Base-by-base conservation (phyloP, 1,140 invertebrate species). In the Grapholita molesta region DNA sequence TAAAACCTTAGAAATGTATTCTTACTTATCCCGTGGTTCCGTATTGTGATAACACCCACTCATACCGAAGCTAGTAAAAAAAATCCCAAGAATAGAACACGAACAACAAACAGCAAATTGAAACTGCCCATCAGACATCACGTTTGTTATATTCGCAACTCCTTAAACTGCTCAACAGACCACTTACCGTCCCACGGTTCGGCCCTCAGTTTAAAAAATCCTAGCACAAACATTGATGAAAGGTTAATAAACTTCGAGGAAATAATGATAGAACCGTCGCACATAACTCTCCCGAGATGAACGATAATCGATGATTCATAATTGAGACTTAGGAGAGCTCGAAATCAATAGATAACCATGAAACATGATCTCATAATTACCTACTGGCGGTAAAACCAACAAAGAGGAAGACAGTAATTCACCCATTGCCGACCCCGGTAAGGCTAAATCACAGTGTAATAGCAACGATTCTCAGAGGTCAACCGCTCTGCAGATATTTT, bases 391-490 rank as follows among this genome's bases (percentile, higher is more conserved):
- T 73, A 82, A 86, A 84, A 80, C 75, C 78, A 86, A 89, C 80
- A 86, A 84, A 83, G 83, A 70, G 80, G 77, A 81, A 83, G 82
- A 80, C 74, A 71, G 79, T 89, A 84, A 87, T 85, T 89, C 81
- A 85, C 84, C 76, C 81, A 86, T 85, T 81, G 78, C 72, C 79
- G 78, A 82, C 78, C 80, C 74, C 75, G 72, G n/a, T n/a, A n/a
- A n/a, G n/a, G n/a, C 82, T 90, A 88, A 90, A 89, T 90, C 84
- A 88, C 83, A 68, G 77, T 78, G 74, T 86, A 86, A 89, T 89
- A 82, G 85, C 81, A 79, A 76, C 79, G 81, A 86, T 84, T 88
- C 84, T 82, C 81, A 84, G 79, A 86, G 86, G 83, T 89, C 87
- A 88, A 83, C 85, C 78, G 78, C 79, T 78, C 78, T 78, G 76